A percentile compares a stretch with the other conserved stretches of the same genome.
These are phyloP conservation scores for Pogonocichla stellata DNA, from an alignment of 2,113 vertebrate species.

Conservation along the genomic window DNA sequence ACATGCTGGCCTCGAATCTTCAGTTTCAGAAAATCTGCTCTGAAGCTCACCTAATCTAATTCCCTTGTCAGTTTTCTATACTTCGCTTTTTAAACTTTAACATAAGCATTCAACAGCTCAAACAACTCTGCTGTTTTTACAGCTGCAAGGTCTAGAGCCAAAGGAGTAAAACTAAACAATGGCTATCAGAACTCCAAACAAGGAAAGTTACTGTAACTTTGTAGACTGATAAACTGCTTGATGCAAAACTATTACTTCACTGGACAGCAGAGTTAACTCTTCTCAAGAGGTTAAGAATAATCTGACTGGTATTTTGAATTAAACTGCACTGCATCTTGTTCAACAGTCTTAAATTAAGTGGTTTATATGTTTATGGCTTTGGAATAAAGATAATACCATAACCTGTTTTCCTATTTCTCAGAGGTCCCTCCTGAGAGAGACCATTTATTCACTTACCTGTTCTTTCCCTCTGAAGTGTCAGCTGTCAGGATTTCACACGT, in stretches of 20 bases:
- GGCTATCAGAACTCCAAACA: background rate
- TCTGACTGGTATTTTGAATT: background rate
- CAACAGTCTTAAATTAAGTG: background rate
- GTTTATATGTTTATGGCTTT: background rate
- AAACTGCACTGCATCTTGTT: background rate
- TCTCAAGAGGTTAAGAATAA: background rate
- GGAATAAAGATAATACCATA: background rate
- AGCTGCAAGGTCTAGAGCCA: background rate
- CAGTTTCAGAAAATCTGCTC: background rate
- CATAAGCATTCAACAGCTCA: background rate
- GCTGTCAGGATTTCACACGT: background rate
- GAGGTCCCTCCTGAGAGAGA: background rate
- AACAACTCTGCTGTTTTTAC: background rate
- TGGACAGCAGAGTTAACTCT: background rate
- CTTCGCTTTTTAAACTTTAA: background rate
- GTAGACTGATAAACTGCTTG: background rate
- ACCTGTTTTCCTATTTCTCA: background rate
- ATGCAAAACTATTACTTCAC: background rate
- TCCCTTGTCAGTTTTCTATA: conserved; percentile 10
- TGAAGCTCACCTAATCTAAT: background rate
- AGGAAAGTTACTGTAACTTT: background rate
- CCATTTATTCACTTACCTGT: background rate
- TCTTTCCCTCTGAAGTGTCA: background rate
- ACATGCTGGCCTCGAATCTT: background rate
- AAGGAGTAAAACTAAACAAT: background rate